A percentile compares a stretch with the other conserved stretches of the same genome.
These are phyloP conservation scores for Coelopa frigida DNA, from an alignment of 1,140 invertebrate genomes.

Conservation along the genomic window DNA sequence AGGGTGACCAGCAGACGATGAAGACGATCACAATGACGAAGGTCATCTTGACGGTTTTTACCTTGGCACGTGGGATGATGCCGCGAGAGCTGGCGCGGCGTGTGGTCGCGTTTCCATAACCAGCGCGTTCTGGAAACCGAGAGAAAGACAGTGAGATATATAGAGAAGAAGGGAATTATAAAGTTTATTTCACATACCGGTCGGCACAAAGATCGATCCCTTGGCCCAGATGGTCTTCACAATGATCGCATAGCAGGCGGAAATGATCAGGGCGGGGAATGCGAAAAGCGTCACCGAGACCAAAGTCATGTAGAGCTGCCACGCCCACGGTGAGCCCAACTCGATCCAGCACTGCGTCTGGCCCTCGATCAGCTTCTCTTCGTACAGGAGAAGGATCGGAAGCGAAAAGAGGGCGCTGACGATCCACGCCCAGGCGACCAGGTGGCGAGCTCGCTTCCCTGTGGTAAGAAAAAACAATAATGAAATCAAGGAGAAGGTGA, in stretches of 20 bases:
- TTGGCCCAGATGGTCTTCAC: constrained; percentile 89
- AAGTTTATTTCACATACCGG: constrained; percentile 20
- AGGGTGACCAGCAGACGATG: constrained; percentile 92
- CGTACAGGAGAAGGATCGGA: constrained; percentile 75
- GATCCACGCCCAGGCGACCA: constrained; percentile 76
- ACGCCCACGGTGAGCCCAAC: constrained; percentile 61
- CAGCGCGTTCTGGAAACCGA: constrained; percentile 25
- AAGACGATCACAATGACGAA: constrained; percentile 94
- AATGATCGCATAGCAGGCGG: constrained; percentile 84
- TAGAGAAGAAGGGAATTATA: not conserved
- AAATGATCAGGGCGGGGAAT: constrained; percentile 82
- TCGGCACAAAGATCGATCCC: constrained; percentile 49
- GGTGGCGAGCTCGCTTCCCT: constrained; percentile 74
- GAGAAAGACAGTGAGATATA: not conserved
- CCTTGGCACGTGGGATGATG: constrained; percentile 87
- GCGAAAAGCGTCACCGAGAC: constrained; percentile 79
- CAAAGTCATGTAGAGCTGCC: constrained; percentile 85
- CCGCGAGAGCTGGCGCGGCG: constrained; percentile 71
- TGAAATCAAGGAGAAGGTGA: constrained; percentile 7
- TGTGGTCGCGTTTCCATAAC: constrained; percentile 50
- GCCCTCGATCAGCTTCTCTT: constrained; percentile 68
- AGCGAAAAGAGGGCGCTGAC: constrained; percentile 76
- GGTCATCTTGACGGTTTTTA: constrained; percentile 97
- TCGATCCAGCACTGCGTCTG: constrained; percentile 87
- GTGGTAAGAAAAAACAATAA: constrained; percentile 18